Evolutionary conservation across 2,797 vertebrate species (phyloP), one percentile per base, ranked within the genome.

Genomic region (Pseudopleuronectes americanus): DNA sequence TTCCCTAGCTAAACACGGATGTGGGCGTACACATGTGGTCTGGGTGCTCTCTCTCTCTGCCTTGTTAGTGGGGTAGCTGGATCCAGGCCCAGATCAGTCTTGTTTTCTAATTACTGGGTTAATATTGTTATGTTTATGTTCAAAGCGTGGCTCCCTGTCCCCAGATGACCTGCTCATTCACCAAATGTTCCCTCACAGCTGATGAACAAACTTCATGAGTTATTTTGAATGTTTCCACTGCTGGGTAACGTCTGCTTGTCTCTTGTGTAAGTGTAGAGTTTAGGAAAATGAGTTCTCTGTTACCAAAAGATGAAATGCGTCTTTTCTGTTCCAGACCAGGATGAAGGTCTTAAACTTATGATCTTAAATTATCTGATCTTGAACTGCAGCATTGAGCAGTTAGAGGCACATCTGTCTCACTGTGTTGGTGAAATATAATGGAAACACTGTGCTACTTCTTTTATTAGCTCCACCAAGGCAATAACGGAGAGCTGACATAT

Each of bases 81-180:
- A 21, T 36, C 19, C 31, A 22, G 55, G 55, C 55, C 54, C 28
- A 56, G 9, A 19, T 33, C 8, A 6, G 8, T 36, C 19, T 36
- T 8, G 10, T 4, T 38, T 57, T 41, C 64, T 68, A 69, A 85
- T 84, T 55, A 71, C 45, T 24, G 76, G 47, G 45, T 66, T 74
- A 73, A 73, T 80, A 21, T 65, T 38, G 53, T 71, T 73, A 49
- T 81, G 73, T 54, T 80, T 16, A 6, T 55, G 77, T 85, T 88
- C 81, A 85, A 71, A 68, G 68, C 38, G 45, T 57, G 63, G 72
- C 26, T 56, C 16, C 8, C 26, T 58, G 64, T 84, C 84, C 86
- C 71, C 43, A 23, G n/a, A 4, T 75, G 74, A 84, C 73, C 80
- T 55, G 21, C 43, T 36, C 49, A 24, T 78, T 81, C 59, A 36